Conservation (phyloP, 2,113 vertebrate species). For the Entomyzon cyanotis region DNA sequence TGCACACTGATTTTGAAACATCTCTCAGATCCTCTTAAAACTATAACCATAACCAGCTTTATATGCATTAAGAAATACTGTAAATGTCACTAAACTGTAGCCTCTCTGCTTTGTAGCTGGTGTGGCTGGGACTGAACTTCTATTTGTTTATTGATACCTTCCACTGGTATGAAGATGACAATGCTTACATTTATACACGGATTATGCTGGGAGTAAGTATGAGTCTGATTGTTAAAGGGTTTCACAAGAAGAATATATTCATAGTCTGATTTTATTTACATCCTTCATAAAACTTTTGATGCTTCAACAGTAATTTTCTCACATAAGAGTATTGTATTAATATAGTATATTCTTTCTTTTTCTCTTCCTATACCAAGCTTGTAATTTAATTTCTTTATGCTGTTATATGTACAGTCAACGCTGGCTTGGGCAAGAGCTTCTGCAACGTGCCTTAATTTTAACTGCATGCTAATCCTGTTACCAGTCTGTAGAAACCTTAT, state of each 20-base stretch:
- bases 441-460: constrained; percentile 81
- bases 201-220: constrained; percentile 82
- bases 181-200: constrained; percentile 79
- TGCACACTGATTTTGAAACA: background rate
- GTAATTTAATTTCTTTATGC: constrained; percentile 52
- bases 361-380: background rate
- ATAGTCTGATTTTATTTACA: background rate
- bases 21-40: background rate
- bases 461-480: constrained; percentile 82
- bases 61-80: background rate
- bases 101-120: constrained; percentile 66
- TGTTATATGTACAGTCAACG: constrained; percentile 68
- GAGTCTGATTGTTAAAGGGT: background rate
- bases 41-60: background rate
- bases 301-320: background rate
- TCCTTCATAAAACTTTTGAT: background rate
- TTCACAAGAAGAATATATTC: background rate
- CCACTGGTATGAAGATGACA: constrained; percentile 74
- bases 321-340: background rate
- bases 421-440: constrained; percentile 84
- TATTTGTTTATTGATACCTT: constrained; percentile 81
- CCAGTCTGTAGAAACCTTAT: constrained; percentile 81
- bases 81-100: background rate
- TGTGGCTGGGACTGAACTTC: constrained; percentile 78
- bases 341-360: background rate